phyloP scores from a whole-genome alignment of 2,797 vertebrate species.

The Melanotaenia parkinsoni region DNA sequence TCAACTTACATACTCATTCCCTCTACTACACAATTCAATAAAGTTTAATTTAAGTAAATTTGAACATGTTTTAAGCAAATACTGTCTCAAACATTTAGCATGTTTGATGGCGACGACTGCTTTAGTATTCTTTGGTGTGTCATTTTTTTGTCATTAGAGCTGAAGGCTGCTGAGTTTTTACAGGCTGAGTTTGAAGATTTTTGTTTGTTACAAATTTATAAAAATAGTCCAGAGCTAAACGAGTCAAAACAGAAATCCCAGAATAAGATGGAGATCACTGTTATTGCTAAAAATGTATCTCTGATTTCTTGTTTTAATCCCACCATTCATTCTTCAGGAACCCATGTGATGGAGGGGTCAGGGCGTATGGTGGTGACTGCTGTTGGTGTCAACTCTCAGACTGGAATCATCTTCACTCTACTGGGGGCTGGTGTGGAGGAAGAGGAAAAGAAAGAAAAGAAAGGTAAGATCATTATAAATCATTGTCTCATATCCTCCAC shows the following conservation, averaged over 20 bases:
- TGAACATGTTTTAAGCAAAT: not conserved
- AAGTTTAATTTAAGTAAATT: not conserved
- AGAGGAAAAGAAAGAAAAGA: conserved; percentile 98
- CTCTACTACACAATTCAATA: not conserved
- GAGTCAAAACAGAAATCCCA: not conserved
- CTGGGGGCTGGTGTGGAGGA: conserved; percentile 92
- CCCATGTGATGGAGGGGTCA: conserved; percentile 99
- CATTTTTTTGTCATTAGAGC: not conserved
- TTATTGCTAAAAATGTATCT: not conserved
- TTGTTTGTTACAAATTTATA: not conserved
- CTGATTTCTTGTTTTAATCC: not conserved
- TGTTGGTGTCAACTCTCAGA: conserved; percentile 98
- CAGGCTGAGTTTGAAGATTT: not conserved
- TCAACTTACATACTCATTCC: not conserved
- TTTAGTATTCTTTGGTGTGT: not conserved
- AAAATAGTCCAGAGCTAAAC: not conserved
- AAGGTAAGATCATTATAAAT: conserved; percentile 83
- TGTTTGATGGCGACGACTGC: not conserved
- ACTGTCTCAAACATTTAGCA: not conserved
- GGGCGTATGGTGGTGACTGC: conserved; percentile 96
- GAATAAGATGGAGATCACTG: not conserved
- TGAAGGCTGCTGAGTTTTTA: not conserved
- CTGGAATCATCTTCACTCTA: conserved; percentile 97
- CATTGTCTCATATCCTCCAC: not conserved
- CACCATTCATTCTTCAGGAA: conserved; percentile 81